These are phyloP conservation scores for Nemopilema nomurai DNA, from an alignment of 30 jellyfish, hydroid and myxozoan genomes.

Conservation along the genomic window DNA sequence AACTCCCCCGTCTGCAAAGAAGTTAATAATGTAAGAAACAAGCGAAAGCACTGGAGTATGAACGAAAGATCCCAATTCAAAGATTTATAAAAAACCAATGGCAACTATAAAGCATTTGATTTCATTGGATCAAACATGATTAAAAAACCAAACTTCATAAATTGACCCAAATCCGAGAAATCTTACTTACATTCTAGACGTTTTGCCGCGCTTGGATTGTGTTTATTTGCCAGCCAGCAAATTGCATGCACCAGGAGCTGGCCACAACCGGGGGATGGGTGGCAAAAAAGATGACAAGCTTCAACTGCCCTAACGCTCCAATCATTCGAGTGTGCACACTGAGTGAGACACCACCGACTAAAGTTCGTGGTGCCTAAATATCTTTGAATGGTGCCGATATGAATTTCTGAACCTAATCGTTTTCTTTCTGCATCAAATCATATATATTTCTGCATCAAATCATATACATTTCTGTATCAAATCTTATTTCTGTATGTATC, in stretches of 20 bases:
- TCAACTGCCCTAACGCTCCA: no score
- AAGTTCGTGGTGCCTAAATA: no score
- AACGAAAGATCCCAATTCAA: constrained; percentile 33
- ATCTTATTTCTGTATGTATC: no score
- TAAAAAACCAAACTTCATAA: constrained; percentile 28
- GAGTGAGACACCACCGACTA: no score
- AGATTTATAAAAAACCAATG: constrained; percentile 34
- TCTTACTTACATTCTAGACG: neutral
- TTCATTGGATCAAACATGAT: constrained; percentile 26
- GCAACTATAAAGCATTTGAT: constrained; percentile 47
- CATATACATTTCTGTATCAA: no score
- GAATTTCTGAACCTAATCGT: no score
- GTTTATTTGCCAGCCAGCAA: neutral
- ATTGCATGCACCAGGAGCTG: neutral
- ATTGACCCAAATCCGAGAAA: constrained; percentile 17
- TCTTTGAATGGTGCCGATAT: no score
- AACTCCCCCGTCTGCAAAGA: neutral
- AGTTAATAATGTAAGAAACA: neutral
- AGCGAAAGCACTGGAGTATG: constrained; percentile 5
- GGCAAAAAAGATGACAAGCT: no score
- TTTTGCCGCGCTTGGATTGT: neutral
- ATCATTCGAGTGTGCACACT: no score
- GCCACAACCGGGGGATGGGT: neutral
- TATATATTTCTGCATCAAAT: no score
- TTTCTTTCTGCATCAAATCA: no score